Evolutionary conservation across 2,113 vertebrate species (phyloP), one percentile per base, ranked within the genome.

Genomic region (Tachysurus vachellii): DNA sequence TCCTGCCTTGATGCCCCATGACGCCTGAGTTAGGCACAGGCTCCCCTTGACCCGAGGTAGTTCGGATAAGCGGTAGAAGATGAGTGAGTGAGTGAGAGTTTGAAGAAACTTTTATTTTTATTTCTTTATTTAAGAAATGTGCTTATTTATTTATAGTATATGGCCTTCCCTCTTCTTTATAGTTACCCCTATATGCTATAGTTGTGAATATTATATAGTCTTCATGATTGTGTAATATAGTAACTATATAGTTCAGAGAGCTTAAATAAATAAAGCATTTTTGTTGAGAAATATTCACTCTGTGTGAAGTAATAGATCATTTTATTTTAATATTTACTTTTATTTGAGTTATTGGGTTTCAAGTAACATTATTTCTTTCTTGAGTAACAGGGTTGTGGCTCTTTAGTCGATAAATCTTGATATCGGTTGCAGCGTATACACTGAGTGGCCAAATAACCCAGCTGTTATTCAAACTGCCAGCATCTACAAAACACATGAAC

Each of bases 401-500:
- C 31, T 17, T 13, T 28, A 61, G 57, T 42, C 28, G 42, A 8
- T 36, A 36, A 36, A 19, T 61, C 79, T 10, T 23, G 28, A 61
- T 61, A 61, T 59, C 28, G 0, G 8, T 81, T 26, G 42, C 28
- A 81, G 31, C 7, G 11, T 23, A 81, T 61, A 19, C 56, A 36
- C 31, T 61, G 21, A 81, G 57, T 21, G 19, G 54, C 79, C 79
- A 81, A 81, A 81, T 23, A 59, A 61, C 11, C 56, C 31, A 59
- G 79, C 79, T 81, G 79, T 44, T 81, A 54, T 54, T 79, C 54
- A 79, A 79, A 56, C 31, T 42, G 19, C 79, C 79, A 81, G 56
- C 17, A 61, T 81, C 79, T 56, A 61, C 56, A 44, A 81, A 81
- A 59, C 79, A 81, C 17, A 42, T 61, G 36, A 81, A 81, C 79